Percentiles rank a stretch among this genome's conserved stretches.
Evolutionary conservation across 2,888 invertebrate species (phyloP).

Genomic region (Pantelozetes paolii): DNA sequence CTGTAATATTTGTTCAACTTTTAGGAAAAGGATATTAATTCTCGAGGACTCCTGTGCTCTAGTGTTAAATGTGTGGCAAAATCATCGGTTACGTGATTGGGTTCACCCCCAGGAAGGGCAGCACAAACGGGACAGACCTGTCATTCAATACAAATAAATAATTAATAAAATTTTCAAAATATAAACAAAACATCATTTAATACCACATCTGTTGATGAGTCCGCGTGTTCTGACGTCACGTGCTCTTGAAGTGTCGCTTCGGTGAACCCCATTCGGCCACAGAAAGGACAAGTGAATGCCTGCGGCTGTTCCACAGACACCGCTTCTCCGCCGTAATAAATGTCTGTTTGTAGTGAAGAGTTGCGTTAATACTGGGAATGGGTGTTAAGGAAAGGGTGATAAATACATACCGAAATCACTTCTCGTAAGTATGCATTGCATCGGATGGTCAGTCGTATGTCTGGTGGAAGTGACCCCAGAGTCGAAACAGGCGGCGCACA

Average conservation of each 20-base stretch:
- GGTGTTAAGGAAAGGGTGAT: conserved; percentile 28
- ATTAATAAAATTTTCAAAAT: background rate
- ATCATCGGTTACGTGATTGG: conserved; percentile 96
- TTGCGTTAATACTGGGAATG: conserved; percentile 51
- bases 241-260: conserved; percentile 74
- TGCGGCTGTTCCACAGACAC: conserved; percentile 81
- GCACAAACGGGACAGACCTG: conserved; percentile 97
- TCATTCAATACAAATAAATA: conserved; percentile 45
- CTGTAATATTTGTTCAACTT: background rate
- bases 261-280: conserved; percentile 92
- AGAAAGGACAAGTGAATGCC: conserved; percentile 96
- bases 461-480: conserved; percentile 79
- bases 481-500: conserved; percentile 94
- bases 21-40: conserved; percentile 73
- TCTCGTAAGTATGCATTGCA: conserved; percentile 97
- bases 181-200: conserved; percentile 50
- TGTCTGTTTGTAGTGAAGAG: conserved; percentile 60
- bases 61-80: conserved; percentile 91
- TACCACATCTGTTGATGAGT: conserved; percentile 83
- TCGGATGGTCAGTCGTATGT: conserved; percentile 93
- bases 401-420: conserved; percentile 77
- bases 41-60: conserved; percentile 74
- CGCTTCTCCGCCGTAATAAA: conserved; percentile 93
- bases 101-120: conserved; percentile 91
- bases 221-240: conserved; percentile 75